Evolutionary conservation across 2,888 invertebrate genomes (phyloP).

Genomic region (Rhagophthalmus giganteus): DNA sequence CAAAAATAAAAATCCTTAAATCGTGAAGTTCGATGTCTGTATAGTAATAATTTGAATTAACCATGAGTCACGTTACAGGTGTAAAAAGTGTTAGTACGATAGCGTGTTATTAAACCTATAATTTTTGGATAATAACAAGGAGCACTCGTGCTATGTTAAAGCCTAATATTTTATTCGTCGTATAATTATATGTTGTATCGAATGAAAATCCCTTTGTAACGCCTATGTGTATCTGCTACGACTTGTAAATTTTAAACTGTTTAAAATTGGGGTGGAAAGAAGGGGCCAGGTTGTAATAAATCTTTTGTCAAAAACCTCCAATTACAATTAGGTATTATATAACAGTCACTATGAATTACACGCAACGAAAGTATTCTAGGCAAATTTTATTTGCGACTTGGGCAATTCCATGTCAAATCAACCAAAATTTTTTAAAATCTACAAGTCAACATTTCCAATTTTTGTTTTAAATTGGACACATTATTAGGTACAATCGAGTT

Average conservation of each 20-base stretch:
- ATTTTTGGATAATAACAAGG: slow-evolving; percentile 23
- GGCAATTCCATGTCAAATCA: too few relatives aligned
- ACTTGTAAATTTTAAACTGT: neutral
- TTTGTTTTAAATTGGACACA: too few relatives aligned
- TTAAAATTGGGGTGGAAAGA: neutral
- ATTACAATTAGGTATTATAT: neutral
- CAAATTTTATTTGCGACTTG: too few relatives aligned
- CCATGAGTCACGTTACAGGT: slow-evolving; percentile 15
- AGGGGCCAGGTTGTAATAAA: neutral
- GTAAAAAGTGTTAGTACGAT: slow-evolving; percentile 16
- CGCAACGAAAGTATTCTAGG: too few relatives aligned
- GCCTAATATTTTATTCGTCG: slow-evolving; percentile 21
- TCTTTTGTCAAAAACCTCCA: neutral
- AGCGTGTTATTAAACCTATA: slow-evolving; percentile 25
- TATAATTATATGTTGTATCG: slow-evolving; percentile 15
- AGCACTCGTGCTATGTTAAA: slow-evolving; percentile 18
- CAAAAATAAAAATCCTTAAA: neutral
- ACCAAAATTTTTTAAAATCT: too few relatives aligned
- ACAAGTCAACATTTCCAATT: too few relatives aligned
- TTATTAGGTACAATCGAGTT: too few relatives aligned
- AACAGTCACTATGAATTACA: too few relatives aligned
- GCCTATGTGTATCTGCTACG: slow-evolving; percentile 2
- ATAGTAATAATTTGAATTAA: slow-evolving; percentile 5
- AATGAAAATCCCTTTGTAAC: slow-evolving; percentile 14
- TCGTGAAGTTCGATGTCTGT: slow-evolving; percentile 2